A percentile compares a stretch with the other conserved stretches of the same genome.
These are phyloP conservation scores for Heteromormyrus szaboi DNA, from an alignment of 2,797 vertebrate species.

Conservation along the genomic window DNA sequence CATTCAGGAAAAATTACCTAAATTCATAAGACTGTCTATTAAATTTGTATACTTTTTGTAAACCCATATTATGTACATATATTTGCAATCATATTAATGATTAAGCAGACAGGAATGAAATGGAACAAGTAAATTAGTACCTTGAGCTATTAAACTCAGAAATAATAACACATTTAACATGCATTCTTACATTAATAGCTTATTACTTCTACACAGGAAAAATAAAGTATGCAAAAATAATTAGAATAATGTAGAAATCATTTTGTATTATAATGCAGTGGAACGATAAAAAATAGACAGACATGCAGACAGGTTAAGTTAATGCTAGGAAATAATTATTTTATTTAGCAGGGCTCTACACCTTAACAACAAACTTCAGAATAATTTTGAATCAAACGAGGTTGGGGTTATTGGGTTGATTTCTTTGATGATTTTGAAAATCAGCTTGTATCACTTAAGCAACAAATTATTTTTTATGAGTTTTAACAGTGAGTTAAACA, in stretches of 20 bases:
- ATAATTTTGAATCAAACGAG: not conserved
- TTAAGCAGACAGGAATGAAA: not conserved
- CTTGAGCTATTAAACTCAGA: conserved; percentile 12
- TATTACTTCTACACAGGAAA: not conserved
- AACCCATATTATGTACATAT: not conserved
- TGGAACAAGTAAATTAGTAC: not conserved
- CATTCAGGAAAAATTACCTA: not conserved
- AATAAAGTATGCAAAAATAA: not conserved
- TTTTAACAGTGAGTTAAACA: not conserved
- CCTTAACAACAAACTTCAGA: not conserved
- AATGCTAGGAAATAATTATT: not conserved
- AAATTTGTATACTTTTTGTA: not conserved
- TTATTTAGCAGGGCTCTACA: not conserved
- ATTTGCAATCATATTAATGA: not conserved
- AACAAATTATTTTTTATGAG: not conserved
- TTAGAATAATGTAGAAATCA: not conserved
- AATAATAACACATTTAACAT: not conserved
- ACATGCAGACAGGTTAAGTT: not conserved
- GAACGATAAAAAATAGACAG: not conserved
- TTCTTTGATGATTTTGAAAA: not conserved
- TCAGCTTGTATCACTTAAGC: not conserved
- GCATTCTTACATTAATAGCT: not conserved
- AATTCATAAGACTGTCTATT: not conserved
- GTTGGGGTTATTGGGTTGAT: not conserved
- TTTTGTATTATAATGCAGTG: not conserved